Evolutionary conservation across 2,888 invertebrate species (phyloP).

Genomic region (Plagiodera versicolora): DNA sequence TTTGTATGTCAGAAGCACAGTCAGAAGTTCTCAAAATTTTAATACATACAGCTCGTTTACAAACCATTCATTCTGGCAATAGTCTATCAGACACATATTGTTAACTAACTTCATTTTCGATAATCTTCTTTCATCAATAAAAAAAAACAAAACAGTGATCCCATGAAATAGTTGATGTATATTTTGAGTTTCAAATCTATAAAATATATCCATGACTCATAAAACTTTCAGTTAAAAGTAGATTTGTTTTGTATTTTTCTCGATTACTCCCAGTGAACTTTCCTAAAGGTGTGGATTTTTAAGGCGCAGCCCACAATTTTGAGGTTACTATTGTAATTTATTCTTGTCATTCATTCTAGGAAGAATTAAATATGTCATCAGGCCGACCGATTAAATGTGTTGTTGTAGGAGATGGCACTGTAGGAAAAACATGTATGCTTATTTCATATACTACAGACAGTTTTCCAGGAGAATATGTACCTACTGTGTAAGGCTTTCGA

Average conservation of each 20-base stretch:
- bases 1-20: too few species aligned
- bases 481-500: slow-evolving; percentile 79
- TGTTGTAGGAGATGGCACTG: slow-evolving; percentile 90
- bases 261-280: neutral
- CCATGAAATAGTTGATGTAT: too few species aligned
- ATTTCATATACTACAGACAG: slow-evolving; percentile 92
- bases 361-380: slow-evolving; percentile 72
- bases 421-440: slow-evolving; percentile 92
- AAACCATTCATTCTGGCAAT: too few species aligned
- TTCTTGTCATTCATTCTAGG: slow-evolving; percentile 2
- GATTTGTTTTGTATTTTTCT: neutral
- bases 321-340: neutral
- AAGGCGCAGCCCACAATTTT: slow-evolving; percentile 6
- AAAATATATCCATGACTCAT: too few species aligned
- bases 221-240: neutral
- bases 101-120: too few species aligned
- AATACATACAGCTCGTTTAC: too few species aligned
- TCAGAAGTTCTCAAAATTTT: too few species aligned
- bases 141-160: too few species aligned
- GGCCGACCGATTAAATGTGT: slow-evolving; percentile 92
- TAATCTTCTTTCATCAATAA: too few species aligned
- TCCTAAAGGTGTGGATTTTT: neutral
- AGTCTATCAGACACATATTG: too few species aligned
- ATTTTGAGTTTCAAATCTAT: too few species aligned
- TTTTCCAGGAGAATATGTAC: slow-evolving; percentile 94